Conservation (phyloP, 2,797 vertebrate genomes). For the Gambusia yucatana region DNA sequence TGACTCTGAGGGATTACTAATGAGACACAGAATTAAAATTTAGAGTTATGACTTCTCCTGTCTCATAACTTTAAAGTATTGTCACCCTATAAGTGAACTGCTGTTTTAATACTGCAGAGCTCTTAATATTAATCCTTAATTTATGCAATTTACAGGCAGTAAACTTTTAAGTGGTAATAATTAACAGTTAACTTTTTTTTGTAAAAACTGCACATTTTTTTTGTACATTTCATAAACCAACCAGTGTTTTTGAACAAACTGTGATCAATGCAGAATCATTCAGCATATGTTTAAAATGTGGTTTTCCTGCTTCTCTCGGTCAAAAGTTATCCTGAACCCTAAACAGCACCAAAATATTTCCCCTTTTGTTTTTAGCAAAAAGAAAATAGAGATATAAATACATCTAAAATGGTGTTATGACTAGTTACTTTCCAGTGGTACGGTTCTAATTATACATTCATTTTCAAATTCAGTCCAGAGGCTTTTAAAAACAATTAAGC, state of each 20-base stretch:
- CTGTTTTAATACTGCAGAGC: background rate
- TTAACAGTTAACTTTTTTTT: background rate
- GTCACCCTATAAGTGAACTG: background rate
- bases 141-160: background rate
- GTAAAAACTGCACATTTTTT: background rate
- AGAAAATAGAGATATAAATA: background rate
- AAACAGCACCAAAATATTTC: background rate
- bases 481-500: background rate
- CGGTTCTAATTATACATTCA: background rate
- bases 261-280: background rate
- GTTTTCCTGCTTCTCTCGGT: background rate
- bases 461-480: background rate
- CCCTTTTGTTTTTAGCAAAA: background rate
- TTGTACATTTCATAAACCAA: background rate
- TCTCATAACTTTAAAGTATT: conserved; percentile 2
- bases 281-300: background rate
- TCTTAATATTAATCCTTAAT: background rate
- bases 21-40: conserved; percentile 36
- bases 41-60: conserved; percentile 36
- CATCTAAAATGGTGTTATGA: background rate
- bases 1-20: conserved; percentile 57
- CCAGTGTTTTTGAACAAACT: background rate
- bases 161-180: background rate
- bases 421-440: background rate
- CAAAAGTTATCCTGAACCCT: background rate